Percentiles rank a stretch among this genome's conserved stretches.
These are phyloP conservation scores for Pelochelys cantorii DNA, from an alignment of 2,797 vertebrate genomes.

Conservation along the genomic window DNA sequence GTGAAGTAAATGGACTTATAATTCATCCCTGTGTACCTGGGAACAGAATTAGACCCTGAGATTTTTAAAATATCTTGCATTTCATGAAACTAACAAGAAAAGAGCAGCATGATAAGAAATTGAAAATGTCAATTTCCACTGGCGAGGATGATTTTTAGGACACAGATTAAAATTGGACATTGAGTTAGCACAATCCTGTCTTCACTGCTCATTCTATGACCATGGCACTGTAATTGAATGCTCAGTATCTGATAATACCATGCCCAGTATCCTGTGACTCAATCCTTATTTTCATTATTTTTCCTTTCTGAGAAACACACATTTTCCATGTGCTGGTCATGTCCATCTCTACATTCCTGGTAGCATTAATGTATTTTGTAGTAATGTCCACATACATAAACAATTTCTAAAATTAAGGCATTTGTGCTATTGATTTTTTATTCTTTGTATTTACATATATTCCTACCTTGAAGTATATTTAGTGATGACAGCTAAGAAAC, in stretches of 20 bases:
- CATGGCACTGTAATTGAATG: not conserved
- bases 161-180: not conserved
- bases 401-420: not conserved
- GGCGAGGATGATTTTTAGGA: not conserved
- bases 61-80: not conserved
- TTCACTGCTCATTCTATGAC: not conserved
- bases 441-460: not conserved
- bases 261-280: not conserved
- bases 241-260: not conserved
- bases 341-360: not conserved
- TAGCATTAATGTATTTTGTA: not conserved
- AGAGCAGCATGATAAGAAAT: not conserved
- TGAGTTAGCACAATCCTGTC: not conserved
- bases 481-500: not conserved
- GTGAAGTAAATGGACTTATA: not conserved
- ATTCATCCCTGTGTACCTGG: not conserved
- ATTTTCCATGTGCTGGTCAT: not conserved
- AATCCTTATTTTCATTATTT: not conserved
- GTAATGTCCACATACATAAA: not conserved
- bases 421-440: not conserved
- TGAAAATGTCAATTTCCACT: not conserved
- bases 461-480: not conserved
- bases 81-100: not conserved
- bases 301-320: not conserved
- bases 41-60: not conserved